A percentile compares a stretch with the other conserved stretches of the same genome.
phyloP scores from a whole-genome alignment of 2,113 vertebrate genomes.

The Saccopteryx bilineata region DNA sequence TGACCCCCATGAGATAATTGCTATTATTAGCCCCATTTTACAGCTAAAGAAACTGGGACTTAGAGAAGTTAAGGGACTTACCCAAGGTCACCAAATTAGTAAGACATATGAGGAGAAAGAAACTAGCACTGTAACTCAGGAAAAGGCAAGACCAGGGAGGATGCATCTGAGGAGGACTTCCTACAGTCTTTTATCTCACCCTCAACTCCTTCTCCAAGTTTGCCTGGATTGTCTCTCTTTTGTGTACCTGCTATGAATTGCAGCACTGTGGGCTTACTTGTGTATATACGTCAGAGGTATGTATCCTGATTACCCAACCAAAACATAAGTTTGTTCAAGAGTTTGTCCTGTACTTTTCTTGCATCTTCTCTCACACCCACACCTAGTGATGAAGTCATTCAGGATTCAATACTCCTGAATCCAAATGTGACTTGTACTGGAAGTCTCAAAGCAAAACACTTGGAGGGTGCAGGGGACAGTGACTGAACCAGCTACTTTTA shows the following conservation, averaged over 20 bases:
- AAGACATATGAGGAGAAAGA: neutral
- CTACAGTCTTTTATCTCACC: neutral
- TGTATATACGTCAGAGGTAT: neutral
- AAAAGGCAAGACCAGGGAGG: neutral
- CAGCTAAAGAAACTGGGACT: neutral
- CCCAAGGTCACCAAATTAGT: neutral
- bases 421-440: neutral
- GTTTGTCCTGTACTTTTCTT: neutral
- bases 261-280: neutral
- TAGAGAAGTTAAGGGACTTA: neutral
- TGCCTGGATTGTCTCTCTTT: neutral
- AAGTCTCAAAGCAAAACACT: neutral
- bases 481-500: neutral
- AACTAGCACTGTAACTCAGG: neutral
- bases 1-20: neutral
- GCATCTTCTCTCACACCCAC: neutral
- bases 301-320: neutral
- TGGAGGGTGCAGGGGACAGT: fast-evolving
- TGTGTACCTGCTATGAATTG: neutral
- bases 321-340: neutral
- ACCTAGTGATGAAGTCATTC: neutral
- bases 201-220: neutral
- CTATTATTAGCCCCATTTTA: neutral
- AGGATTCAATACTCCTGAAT: neutral
- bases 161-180: neutral